phyloP scores from a whole-genome alignment of 1,140 invertebrate genomes.

The Cyclargus thomasi region DNA sequence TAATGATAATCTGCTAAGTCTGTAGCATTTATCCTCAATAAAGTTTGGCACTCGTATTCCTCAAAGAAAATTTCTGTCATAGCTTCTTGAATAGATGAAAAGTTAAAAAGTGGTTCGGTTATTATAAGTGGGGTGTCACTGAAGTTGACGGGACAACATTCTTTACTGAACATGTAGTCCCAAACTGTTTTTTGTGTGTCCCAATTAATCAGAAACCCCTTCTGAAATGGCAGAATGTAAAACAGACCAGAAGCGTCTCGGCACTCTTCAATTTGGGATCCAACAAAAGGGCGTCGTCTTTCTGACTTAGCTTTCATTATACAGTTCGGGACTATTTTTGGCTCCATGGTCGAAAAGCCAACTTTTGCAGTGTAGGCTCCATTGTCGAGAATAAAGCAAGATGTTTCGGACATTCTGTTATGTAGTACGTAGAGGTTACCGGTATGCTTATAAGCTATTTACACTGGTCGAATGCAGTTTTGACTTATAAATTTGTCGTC shows the following conservation, averaged over 20 bases:
- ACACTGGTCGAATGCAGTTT: neutral
- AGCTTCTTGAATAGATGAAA: slow-evolving; percentile 93
- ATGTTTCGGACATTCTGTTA: slow-evolving; percentile 53
- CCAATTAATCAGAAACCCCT: slow-evolving; percentile 96
- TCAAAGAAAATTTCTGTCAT: slow-evolving; percentile 98
- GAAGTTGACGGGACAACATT: slow-evolving; percentile 87
- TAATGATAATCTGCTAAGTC: slow-evolving; percentile 82
- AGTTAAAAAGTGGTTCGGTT: slow-evolving; percentile 97
- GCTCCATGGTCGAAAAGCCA: slow-evolving; percentile 81
- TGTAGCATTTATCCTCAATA: slow-evolving; percentile 87
- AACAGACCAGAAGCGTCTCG: slow-evolving; percentile 95
- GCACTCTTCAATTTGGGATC: slow-evolving; percentile 88
- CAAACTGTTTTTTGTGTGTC: slow-evolving; percentile 96
- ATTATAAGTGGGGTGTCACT: slow-evolving; percentile 88
- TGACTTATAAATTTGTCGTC: neutral
- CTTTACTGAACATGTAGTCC: slow-evolving; percentile 96
- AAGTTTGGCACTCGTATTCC: slow-evolving; percentile 93
- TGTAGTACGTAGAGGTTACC: slow-evolving; percentile 33
- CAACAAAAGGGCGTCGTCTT: slow-evolving; percentile 93
- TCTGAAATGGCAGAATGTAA: slow-evolving; percentile 96
- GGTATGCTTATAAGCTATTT: slow-evolving; percentile 20
- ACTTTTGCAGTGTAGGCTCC: slow-evolving; percentile 90
- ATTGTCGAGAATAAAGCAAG: slow-evolving; percentile 87
- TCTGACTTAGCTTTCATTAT: slow-evolving; percentile 99
- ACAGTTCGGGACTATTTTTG: slow-evolving; percentile 93